Evolutionary conservation across 2,113 vertebrate species (phyloP), one percentile per base, ranked within the genome.

Genomic region (Ageneiosus marmoratus): DNA sequence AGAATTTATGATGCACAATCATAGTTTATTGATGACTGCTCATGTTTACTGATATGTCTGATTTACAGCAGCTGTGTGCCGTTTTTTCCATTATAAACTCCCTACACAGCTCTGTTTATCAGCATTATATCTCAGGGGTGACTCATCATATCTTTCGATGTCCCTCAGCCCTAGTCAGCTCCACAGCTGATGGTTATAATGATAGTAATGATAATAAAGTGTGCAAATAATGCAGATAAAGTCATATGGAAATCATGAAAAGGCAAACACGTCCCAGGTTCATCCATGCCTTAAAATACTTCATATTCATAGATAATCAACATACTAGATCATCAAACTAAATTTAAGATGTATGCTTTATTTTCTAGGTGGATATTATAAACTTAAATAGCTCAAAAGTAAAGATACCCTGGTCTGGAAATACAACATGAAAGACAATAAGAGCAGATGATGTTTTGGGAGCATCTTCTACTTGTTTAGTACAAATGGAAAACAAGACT

Each of bases 1-100:
- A 84, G 86, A 85, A 89, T 91, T 92, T 87, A 92, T 58, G 53
- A 82, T 83, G 75, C 85, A 20, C 89, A 93, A 91, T 91, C 85
- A 84, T 85, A 83, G 88, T 91, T 93, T 93, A 93, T 94, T 90
- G 86, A 78, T 72, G 53, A 62, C 80, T 55, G 88, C 84, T 90
- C 87, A 80, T 80, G 76, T 44, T 88, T 78, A 79, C 75, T 87
- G 90, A 92, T 89, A 91, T 29, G 5, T 83, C 65, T 87, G 87
- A 92, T 92, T 91, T 92, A 92, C 88, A 85, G 78, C 86, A 86
- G 85, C 60, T 32, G 76, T 78, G 87, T 78, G 83, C 78, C 76
- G 60, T 80, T 77, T 79, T 16, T 87, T 75, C 41, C 58, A 34
- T 79, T 76, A 65, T 70, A 58, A 63, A 80, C 73, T 89, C 81